Evolutionary conservation across 2,797 vertebrate genomes (phyloP).

Genomic region (Pempheris klunzingeri): DNA sequence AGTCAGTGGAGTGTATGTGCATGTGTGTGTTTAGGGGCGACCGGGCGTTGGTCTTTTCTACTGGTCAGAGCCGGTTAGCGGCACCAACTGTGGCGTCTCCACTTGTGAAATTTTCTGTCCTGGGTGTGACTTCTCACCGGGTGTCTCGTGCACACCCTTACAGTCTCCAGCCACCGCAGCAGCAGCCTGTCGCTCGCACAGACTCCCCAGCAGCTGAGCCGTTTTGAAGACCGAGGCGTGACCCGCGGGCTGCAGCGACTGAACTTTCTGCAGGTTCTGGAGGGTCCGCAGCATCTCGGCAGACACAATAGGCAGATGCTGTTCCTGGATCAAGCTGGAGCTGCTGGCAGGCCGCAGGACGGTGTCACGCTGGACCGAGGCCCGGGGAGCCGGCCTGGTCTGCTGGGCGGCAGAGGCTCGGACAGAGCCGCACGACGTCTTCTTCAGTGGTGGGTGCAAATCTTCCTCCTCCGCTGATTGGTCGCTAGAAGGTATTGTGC

Average conservation of each 20-base stretch:
- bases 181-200: slow-evolving; percentile 87
- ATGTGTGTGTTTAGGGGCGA: slow-evolving; percentile 35
- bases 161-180: slow-evolving; percentile 55
- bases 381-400: slow-evolving; percentile 44
- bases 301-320: slow-evolving; percentile 88
- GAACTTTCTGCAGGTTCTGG: slow-evolving; percentile 89
- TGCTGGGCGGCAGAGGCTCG: slow-evolving; percentile 71
- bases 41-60: slow-evolving; percentile 73
- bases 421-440: slow-evolving; percentile 69
- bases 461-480: slow-evolving; percentile 80
- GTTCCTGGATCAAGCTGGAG: slow-evolving; percentile 88
- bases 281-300: slow-evolving; percentile 93
- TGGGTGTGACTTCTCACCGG: slow-evolving; percentile 70
- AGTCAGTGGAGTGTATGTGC: slow-evolving; percentile 72
- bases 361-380: slow-evolving; percentile 55
- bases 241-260: slow-evolving; percentile 85
- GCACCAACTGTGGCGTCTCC: slow-evolving; percentile 90
- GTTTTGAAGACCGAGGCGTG: slow-evolving; percentile 94
- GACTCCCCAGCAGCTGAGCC: slow-evolving; percentile 90
- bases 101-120: slow-evolving; percentile 85
- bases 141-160: slow-evolving; percentile 53
- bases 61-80: slow-evolving; percentile 88
- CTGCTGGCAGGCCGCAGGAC: slow-evolving; percentile 81
- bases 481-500: slow-evolving; percentile 79
- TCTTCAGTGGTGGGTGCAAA: slow-evolving; percentile 74